A percentile compares a stretch with the other conserved stretches of the same genome.
Conservation (phyloP, 1,140 invertebrate genomes). For the Caenorhabditis inopinata region DNA sequence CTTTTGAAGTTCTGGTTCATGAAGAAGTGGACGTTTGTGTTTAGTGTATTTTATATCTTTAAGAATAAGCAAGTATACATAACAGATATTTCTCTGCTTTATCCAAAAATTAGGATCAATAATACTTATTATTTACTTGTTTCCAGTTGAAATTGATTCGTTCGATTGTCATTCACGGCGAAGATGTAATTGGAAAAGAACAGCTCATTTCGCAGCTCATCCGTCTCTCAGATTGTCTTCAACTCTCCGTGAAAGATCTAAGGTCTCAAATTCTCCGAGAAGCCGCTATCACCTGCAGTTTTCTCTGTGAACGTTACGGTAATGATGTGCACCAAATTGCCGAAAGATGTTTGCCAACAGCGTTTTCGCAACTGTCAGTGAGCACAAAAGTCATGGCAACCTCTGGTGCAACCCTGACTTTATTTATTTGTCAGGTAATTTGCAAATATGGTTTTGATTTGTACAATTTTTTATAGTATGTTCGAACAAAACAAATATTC, state of each 20-base stretch:
- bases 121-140: background rate
- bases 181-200: background rate
- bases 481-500: background rate
- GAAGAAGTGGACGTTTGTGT: no score
- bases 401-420: background rate
- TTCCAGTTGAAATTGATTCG: background rate
- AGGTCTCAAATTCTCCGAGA: background rate
- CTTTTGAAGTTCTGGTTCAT: no score
- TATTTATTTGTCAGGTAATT: background rate
- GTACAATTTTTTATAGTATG: background rate
- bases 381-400: slow-evolving; percentile 14
- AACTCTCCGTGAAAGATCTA: background rate
- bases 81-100: background rate
- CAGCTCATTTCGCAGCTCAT: background rate
- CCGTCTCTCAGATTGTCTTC: background rate
- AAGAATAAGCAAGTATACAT: background rate
- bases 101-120: no score
- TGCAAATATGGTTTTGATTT: background rate
- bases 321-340: slow-evolving; percentile 1
- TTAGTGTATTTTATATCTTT: background rate
- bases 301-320: background rate
- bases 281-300: background rate
- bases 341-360: background rate
- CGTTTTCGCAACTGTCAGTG: background rate
- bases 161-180: background rate